These are phyloP conservation scores for Eulemur coronatus DNA, from an alignment of 2,797 vertebrate genomes.

Conservation along the genomic window DNA sequence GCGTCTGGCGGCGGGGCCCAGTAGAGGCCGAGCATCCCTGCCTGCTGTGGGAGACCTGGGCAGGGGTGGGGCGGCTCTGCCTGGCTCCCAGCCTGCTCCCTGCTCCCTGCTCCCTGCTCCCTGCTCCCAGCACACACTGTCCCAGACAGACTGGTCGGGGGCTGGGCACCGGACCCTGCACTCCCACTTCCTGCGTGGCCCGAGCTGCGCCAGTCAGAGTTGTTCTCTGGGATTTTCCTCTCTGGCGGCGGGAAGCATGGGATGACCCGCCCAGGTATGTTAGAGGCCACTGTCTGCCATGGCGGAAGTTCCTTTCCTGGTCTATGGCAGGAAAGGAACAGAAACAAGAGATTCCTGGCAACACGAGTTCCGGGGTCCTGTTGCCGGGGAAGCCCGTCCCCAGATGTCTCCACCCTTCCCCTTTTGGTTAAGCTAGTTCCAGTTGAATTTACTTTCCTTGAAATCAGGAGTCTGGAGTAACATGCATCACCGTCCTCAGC, in stretches of 20 bases:
- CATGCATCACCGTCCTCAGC: fast-evolving
- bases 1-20: neutral
- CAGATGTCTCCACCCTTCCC: neutral
- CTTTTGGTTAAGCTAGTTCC: neutral
- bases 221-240: neutral
- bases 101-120: no score
- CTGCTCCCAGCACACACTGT: neutral
- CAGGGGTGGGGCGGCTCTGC: neutral
- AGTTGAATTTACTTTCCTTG: neutral
- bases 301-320: neutral
- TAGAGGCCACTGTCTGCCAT: neutral
- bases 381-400: neutral
- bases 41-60: neutral
- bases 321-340: neutral
- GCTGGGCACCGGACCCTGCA: no score
- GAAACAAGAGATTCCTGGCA: neutral
- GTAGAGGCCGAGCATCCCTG: fast-evolving
- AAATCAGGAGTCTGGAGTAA: neutral
- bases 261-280: fast-evolving
- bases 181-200: neutral
- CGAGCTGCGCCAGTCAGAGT: neutral
- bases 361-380: neutral
- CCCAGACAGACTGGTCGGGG: neutral
- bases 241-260: fast-evolving
- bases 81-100: neutral